These are phyloP conservation scores for Scelioninae gen. 2 DNA, from an alignment of 2,888 invertebrate species.

Conservation along the genomic window DNA sequence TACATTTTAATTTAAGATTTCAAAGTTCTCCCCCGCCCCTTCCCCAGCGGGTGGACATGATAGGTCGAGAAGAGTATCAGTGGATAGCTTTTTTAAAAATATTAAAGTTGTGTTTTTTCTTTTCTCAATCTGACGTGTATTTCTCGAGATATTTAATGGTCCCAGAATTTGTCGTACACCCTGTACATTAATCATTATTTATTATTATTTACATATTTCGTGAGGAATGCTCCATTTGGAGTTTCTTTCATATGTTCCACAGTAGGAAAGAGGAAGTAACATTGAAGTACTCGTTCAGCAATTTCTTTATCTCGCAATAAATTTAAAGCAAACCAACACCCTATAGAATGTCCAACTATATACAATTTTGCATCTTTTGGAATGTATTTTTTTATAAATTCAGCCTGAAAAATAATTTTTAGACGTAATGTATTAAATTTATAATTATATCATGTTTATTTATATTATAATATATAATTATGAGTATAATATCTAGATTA, in stretches of 20 bases:
- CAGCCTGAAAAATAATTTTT: constrained; percentile 70
- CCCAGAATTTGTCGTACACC: too few relatives aligned
- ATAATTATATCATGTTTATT: neutral
- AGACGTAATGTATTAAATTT: neutral
- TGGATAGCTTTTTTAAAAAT: too few relatives aligned
- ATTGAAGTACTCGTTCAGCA: constrained; percentile 78
- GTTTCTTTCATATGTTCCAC: constrained; percentile 88
- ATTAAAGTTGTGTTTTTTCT: too few relatives aligned
- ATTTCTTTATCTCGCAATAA: constrained; percentile 80
- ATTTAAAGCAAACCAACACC: constrained; percentile 88
- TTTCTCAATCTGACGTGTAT: too few relatives aligned
- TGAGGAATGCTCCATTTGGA: constrained; percentile 84
- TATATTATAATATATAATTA: too few relatives aligned
- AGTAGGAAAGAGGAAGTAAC: constrained; percentile 90
- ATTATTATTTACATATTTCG: constrained; percentile 79
- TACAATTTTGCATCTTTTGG: constrained; percentile 85
- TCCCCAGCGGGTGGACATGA: too few relatives aligned
- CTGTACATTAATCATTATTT: too few relatives aligned
- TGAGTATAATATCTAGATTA: too few relatives aligned
- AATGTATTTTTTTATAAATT: constrained; percentile 85
- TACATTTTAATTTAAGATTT: too few relatives aligned
- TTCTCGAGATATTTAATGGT: too few relatives aligned
- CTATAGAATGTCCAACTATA: constrained; percentile 93
- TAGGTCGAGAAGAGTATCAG: too few relatives aligned
- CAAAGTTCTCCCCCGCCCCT: too few relatives aligned